Evolutionary conservation across 1,140 invertebrate genomes (phyloP).

Genomic region (Philotrypesis tridentata): DNA sequence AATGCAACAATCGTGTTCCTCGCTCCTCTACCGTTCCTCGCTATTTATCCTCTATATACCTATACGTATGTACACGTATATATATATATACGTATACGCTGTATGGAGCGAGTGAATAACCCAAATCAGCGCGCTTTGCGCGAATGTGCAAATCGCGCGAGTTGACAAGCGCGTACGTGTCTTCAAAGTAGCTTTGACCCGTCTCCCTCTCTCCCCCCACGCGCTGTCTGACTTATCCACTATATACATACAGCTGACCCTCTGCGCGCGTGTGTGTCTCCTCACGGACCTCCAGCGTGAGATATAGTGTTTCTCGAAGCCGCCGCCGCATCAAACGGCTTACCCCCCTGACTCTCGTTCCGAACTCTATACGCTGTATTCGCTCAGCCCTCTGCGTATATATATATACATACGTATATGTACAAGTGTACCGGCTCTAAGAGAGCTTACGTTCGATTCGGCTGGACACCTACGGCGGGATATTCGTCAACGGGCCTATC

Average conservation of each 20-base stretch:
- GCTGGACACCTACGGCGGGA: neutral
- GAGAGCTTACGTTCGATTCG: neutral
- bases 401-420: too few relatives aligned
- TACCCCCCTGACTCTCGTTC: neutral
- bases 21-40: neutral
- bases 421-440: too few relatives aligned
- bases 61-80: too few relatives aligned
- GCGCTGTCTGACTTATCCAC: too few relatives aligned
- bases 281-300: too few relatives aligned
- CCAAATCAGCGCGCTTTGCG: conserved; percentile 49
- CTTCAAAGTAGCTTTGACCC: conserved; percentile 59
- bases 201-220: conserved; percentile 47
- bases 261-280: neutral
- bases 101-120: too few relatives aligned
- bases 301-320: neutral
- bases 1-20: conserved; percentile 69
- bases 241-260: too few relatives aligned
- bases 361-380: neutral
- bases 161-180: neutral
- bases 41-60: too few relatives aligned
- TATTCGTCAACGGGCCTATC: neutral
- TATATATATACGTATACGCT: too few relatives aligned
- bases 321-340: conserved; percentile 20
- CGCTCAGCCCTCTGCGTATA: too few relatives aligned
- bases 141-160: neutral